phyloP scores from a whole-genome alignment of 1,140 invertebrate genomes.

The Aporrectodea caliginosa region DNA sequence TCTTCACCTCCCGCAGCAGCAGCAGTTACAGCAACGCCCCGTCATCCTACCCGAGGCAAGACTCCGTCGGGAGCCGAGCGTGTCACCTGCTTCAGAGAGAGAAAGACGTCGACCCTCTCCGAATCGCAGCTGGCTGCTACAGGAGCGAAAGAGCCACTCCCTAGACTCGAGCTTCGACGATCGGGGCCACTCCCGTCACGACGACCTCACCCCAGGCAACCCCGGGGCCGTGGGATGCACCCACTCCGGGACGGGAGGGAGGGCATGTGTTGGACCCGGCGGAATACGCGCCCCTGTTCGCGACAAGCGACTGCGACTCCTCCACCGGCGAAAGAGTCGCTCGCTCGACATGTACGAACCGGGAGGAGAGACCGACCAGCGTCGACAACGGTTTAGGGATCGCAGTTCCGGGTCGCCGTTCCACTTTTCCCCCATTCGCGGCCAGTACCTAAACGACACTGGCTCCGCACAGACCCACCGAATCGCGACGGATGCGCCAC shows the following conservation, averaged over 20 bases:
- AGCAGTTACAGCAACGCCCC: background rate
- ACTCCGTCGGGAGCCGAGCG: background rate
- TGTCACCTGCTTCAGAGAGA: background rate
- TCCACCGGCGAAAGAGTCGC: background rate
- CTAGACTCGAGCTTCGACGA: slow-evolving; percentile 12
- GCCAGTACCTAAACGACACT: no score
- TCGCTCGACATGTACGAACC: background rate
- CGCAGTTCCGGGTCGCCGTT: background rate
- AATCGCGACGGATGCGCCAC: no score
- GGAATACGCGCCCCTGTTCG: no score
- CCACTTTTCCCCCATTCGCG: no score
- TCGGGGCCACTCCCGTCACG: background rate
- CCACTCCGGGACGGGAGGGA: no score
- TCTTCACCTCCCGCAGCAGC: background rate
- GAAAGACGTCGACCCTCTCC: background rate
- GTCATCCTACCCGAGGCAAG: background rate
- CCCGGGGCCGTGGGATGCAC: no score
- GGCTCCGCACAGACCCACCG: no score
- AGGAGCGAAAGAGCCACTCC: slow-evolving; percentile 17
- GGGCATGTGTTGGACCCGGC: no score
- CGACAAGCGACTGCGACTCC: background rate
- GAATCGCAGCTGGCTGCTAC: background rate
- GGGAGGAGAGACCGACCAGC: background rate
- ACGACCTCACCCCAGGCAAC: no score
- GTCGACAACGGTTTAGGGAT: no score